A percentile compares a stretch with the other conserved stretches of the same genome.
phyloP scores from a whole-genome alignment of 1,140 invertebrate genomes.

The Drosophila tristis region DNA sequence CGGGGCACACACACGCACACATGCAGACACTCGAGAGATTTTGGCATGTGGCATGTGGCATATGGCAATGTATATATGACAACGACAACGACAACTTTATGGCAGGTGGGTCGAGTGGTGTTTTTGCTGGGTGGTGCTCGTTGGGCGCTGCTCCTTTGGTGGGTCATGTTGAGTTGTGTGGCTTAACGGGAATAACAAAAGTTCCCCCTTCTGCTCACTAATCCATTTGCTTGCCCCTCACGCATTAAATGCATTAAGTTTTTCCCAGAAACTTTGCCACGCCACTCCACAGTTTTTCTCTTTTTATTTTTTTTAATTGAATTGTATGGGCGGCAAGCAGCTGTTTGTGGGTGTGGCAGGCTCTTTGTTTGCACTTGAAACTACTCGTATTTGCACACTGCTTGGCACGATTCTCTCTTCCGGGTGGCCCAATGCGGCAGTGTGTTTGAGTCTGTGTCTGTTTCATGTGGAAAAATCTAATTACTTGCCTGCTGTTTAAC shows the following conservation, averaged over 20 bases:
- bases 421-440: slow-evolving; percentile 1
- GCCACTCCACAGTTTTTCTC: slow-evolving; percentile 17
- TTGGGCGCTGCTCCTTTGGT: neutral
- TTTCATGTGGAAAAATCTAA: slow-evolving; percentile 79
- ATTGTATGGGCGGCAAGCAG: slow-evolving; percentile 62
- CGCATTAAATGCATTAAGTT: slow-evolving; percentile 80
- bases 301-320: slow-evolving; percentile 70
- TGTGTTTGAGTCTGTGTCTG: slow-evolving; percentile 16
- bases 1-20: slow-evolving; percentile 12
- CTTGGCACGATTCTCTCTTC: slow-evolving; percentile 8
- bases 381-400: slow-evolving; percentile 63
- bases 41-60: slow-evolving; percentile 63
- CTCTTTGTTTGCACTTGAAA: slow-evolving; percentile 75
- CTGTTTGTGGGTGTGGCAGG: slow-evolving; percentile 27
- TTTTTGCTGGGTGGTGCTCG: too few species aligned
- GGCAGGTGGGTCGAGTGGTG: slow-evolving; percentile 31
- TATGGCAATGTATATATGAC: slow-evolving; percentile 50
- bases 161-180: slow-evolving; percentile 11
- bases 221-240: slow-evolving; percentile 76
- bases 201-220: slow-evolving; percentile 37
- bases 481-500: slow-evolving; percentile 76
- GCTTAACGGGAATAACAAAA: slow-evolving; percentile 41
- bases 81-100: slow-evolving; percentile 66
- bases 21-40: slow-evolving; percentile 48
- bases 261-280: slow-evolving; percentile 45